Evolutionary conservation across 2,113 vertebrate species (phyloP).

Genomic region (Chascanopsetta lugubris): DNA sequence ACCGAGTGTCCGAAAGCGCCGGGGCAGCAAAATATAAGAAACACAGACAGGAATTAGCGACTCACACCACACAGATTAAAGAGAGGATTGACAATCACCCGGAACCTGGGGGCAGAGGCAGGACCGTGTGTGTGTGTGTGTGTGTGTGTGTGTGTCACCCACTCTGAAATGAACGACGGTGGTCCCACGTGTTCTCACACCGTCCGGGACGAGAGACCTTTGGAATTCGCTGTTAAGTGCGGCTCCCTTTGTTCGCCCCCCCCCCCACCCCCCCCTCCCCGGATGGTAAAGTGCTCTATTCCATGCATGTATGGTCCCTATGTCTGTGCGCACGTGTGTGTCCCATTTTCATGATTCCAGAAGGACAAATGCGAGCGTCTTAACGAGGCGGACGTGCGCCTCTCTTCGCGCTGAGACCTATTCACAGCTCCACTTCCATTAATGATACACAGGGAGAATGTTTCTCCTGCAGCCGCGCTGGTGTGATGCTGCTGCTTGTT

Average conservation of each 20-base stretch:
- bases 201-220: constrained; percentile 36
- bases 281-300: constrained; percentile 14
- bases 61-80: constrained; percentile 34
- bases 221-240: neutral
- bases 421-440: constrained; percentile 2
- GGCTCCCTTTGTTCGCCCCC: neutral
- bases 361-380: constrained; percentile 18
- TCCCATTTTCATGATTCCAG: neutral
- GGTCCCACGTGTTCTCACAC: constrained; percentile 39
- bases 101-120: constrained; percentile 34
- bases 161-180: constrained; percentile 38
- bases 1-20: constrained; percentile 22
- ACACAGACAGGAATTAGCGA: constrained; percentile 51
- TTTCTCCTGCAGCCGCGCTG: constrained; percentile 25
- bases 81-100: constrained; percentile 36
- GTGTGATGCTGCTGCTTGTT: constrained; percentile 42
- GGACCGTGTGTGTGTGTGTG: constrained; percentile 4
- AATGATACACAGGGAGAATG: constrained; percentile 13
- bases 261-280: neutral
- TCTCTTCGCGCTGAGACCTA: neutral
- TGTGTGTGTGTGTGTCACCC: no score
- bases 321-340: neutral
- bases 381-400: neutral
- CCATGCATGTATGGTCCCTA: no score
- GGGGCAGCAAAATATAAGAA: constrained; percentile 39